Percentiles rank a stretch among this genome's conserved stretches.
phyloP scores from a whole-genome alignment of 2,888 invertebrate genomes.

The Cataglyphis livida region DNA sequence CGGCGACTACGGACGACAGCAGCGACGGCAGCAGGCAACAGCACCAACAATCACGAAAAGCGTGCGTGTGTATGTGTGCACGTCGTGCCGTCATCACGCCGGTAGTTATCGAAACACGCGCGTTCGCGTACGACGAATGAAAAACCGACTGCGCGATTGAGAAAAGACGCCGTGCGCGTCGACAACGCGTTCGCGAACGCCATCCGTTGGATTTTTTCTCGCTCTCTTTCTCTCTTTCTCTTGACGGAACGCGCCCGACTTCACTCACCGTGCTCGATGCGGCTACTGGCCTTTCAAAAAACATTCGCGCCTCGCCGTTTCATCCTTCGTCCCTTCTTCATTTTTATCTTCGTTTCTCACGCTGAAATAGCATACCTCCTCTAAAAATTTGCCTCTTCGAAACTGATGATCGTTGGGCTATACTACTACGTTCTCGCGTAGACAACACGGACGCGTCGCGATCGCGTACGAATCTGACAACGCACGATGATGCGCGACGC shows the following conservation, averaged over 20 bases:
- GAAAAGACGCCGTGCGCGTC: neutral
- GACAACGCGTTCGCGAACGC: neutral
- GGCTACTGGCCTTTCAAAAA: slow-evolving; percentile 79
- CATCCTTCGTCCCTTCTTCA: neutral
- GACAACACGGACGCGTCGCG: slow-evolving; percentile 5
- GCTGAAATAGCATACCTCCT: slow-evolving; percentile 74
- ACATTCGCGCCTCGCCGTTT: slow-evolving; percentile 72
- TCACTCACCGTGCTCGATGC: slow-evolving; percentile 79
- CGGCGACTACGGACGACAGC: slow-evolving; percentile 57
- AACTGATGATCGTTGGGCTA: neutral
- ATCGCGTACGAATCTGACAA: slow-evolving; percentile 22
- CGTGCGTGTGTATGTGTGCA: slow-evolving; percentile 64
- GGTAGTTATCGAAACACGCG: slow-evolving; percentile 26
- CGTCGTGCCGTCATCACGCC: slow-evolving; percentile 62
- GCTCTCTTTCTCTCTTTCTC: slow-evolving; percentile 29
- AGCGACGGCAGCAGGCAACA: slow-evolving; percentile 64
- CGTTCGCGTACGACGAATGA: slow-evolving; percentile 16
- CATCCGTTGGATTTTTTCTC: neutral
- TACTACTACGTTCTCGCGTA: slow-evolving; percentile 35
- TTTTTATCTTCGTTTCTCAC: neutral
- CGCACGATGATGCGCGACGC: slow-evolving; percentile 34
- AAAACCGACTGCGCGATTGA: slow-evolving; percentile 22
- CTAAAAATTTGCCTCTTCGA: slow-evolving; percentile 52
- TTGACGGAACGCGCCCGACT: slow-evolving; percentile 79
- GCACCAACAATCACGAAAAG: slow-evolving; percentile 61